A percentile compares a stretch with the other conserved stretches of the same genome.
Evolutionary conservation across 2,113 vertebrate species (phyloP).

Genomic region (Desmodus rotundus): DNA sequence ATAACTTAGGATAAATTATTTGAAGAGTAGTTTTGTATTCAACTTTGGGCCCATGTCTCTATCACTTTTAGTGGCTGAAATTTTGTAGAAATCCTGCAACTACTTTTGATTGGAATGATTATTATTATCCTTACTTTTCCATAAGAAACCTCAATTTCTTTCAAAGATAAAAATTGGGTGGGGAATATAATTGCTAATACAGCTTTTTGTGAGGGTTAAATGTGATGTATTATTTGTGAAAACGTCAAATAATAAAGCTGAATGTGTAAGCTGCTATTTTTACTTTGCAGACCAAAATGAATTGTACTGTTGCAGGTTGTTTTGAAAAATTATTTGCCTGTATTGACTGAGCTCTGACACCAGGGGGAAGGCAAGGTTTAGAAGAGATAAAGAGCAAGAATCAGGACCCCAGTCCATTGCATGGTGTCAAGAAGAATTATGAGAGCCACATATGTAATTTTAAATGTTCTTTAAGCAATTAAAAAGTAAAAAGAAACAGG

Average conservation of each 20-base stretch:
- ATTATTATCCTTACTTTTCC: background rate
- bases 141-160: background rate
- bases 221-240: background rate
- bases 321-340: background rate
- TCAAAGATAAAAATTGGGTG: background rate
- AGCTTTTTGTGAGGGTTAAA: background rate
- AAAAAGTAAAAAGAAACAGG: background rate
- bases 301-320: background rate
- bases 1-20: background rate
- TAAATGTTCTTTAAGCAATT: background rate
- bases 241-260: background rate
- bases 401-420: background rate
- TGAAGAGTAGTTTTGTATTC: background rate
- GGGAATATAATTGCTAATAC: background rate
- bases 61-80: background rate
- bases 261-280: background rate
- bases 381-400: conserved; percentile 38
- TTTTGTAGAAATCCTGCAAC: background rate
- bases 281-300: background rate
- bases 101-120: background rate
- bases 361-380: conserved; percentile 84
- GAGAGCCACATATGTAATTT: background rate
- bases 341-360: conserved; percentile 70
- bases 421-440: background rate
- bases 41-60: background rate